Percentiles rank a stretch among this genome's conserved stretches.
These are phyloP conservation scores for Margaritifera margaritifera DNA, from an alignment of 2,888 invertebrate genomes.

Conservation along the genomic window DNA sequence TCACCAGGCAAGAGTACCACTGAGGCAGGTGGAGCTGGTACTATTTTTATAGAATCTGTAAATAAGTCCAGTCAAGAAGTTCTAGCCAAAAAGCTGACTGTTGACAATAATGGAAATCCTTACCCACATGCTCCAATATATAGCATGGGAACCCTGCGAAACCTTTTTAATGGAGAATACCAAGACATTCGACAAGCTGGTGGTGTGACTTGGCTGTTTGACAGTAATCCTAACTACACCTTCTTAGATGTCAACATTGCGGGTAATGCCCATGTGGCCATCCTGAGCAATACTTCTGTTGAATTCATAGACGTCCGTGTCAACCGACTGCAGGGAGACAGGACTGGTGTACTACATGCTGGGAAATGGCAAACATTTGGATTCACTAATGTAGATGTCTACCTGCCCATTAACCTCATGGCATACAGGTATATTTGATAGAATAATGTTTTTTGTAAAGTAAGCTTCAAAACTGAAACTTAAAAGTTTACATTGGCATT, in stretches of 20 bases:
- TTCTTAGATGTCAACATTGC: constrained; percentile 43
- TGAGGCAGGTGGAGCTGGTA: constrained; percentile 60
- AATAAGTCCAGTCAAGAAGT: constrained; percentile 7
- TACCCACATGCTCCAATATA: constrained; percentile 42
- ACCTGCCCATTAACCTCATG: constrained; percentile 54
- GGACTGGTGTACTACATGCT: constrained; percentile 52
- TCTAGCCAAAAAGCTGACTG: constrained; percentile 26
- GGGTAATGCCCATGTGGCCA: constrained; percentile 59
- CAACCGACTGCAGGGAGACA: constrained; percentile 46
- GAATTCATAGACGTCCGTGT: constrained; percentile 30
- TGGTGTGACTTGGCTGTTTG: constrained; percentile 56
- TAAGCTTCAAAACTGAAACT: too few species aligned
- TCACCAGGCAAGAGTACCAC: constrained; percentile 37
- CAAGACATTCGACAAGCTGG: constrained; percentile 44
- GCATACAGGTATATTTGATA: constrained; percentile 49
- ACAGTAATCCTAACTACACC: constrained; percentile 26
- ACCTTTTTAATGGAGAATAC: constrained; percentile 49
- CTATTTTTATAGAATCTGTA: constrained; percentile 44
- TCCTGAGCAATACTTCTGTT: constrained; percentile 45
- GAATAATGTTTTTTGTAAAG: too few species aligned
- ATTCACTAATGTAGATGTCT: constrained; percentile 46
- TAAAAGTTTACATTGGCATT: too few species aligned
- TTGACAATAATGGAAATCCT: constrained; percentile 51
- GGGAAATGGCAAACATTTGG: constrained; percentile 47
- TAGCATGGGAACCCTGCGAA: constrained; percentile 29